phyloP scores from a whole-genome alignment of 2,797 vertebrate species.

The Potorous gilbertii region DNA sequence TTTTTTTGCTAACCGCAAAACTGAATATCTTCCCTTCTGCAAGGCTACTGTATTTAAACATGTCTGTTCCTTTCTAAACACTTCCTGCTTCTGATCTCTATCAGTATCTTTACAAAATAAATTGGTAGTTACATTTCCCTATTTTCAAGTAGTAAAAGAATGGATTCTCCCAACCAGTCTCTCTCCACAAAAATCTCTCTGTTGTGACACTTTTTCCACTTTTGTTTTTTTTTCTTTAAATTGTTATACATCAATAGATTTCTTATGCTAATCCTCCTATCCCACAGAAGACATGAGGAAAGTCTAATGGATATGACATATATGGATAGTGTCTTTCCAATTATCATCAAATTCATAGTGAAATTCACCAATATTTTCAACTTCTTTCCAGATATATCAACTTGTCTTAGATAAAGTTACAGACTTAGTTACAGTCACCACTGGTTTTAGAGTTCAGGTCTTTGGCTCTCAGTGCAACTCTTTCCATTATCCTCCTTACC shows the following conservation, averaged over 20 bases:
- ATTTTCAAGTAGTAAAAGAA: no score
- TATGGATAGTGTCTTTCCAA: neutral
- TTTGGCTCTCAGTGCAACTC: neutral
- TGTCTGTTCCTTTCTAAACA: neutral
- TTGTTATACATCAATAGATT: no score
- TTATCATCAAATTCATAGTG: neutral
- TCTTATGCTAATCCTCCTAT: neutral
- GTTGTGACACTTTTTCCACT: neutral
- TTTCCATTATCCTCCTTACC: neutral
- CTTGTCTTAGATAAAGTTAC: neutral
- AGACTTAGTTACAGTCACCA: neutral
- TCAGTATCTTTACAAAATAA: neutral
- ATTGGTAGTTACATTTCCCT: neutral
- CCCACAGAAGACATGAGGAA: neutral
- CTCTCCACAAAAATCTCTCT: neutral
- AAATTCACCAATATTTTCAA: neutral
- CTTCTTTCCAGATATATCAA: neutral
- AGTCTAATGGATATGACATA: neutral
- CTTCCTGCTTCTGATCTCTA: neutral
- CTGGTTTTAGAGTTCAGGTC: neutral
- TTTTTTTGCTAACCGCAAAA: neutral
- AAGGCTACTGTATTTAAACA: no score
- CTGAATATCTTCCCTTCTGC: neutral
- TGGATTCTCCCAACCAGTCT: no score
- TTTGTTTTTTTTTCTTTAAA: neutral